Evolutionary conservation across 2,797 vertebrate genomes (phyloP), one percentile per base, ranked within the genome.

Genomic region (Mustela erminea): DNA sequence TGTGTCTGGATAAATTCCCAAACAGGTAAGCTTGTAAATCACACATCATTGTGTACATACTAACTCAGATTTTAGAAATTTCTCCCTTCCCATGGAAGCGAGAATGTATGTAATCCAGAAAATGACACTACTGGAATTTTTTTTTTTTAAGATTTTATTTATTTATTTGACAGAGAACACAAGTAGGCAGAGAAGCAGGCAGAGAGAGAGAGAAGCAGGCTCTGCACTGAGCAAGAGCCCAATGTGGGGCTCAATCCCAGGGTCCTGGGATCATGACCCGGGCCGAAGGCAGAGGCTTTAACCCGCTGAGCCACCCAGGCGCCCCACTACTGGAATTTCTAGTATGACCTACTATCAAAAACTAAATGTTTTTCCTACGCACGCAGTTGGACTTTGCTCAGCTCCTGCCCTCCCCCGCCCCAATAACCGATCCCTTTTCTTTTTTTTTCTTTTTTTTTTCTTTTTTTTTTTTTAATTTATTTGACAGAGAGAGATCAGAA

Each of bases 101-200:
- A 77, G 32, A 81, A 4, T 81, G 27, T 49, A 20, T 86, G 12
- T 93, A 83, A 87, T 86, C 56, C 20, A 54, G 43, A 81, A 93
- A 95, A 60, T 85, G n/a, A 80, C 80, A 75, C 27, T 43, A n/a
- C 52, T 74, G 35, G 25, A 89, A 68, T 92, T 96, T 92, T 38
- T 38, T 38, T 38, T 38, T 38, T 38, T 38, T 38, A 38, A 38
- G 38, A 38, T 38, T 38, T 38, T 38, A 38, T 38, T 38, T 38
- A 38, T 38, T 38, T 38, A 38, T 38, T 38, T 38, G 38, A 38
- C 38, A 38, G 38, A 38, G 38, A 38, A 38, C 38, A 38, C 38
- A 38, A 38, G 38, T 38, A 38, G 38, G 38, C 38, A 38, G 38
- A 38, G 38, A 38, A 38, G 38, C 38, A 38, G 38, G 38, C 38